Evolutionary conservation across 2,797 vertebrate species (phyloP).

Genomic region (Prunella strophiata): DNA sequence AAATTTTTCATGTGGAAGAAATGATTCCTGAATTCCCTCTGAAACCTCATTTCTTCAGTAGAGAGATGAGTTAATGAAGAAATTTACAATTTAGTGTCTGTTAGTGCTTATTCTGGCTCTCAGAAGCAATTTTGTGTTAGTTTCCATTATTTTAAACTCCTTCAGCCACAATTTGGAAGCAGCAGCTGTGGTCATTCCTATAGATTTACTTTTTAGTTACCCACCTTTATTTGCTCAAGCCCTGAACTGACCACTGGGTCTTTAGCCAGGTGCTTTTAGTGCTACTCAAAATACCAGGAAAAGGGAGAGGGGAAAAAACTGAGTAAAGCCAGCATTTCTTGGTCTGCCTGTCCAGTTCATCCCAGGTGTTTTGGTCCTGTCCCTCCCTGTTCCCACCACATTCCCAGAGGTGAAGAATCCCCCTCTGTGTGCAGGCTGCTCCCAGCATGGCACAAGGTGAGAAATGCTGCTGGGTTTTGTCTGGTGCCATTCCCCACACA

Average conservation of each 20-base stretch:
- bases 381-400: neutral
- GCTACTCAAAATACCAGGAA: neutral
- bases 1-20: slow-evolving; percentile 38
- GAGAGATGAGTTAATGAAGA: slow-evolving; percentile 28
- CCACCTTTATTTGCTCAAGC: neutral
- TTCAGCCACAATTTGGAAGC: neutral
- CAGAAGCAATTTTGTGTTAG: neutral
- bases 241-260: neutral
- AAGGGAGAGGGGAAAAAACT: neutral
- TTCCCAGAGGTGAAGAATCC: neutral
- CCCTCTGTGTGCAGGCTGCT: neutral
- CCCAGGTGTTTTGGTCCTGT: neutral
- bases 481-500: neutral
- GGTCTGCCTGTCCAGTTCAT: neutral
- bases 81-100: neutral
- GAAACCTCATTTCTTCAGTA: slow-evolving; percentile 4
- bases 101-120: neutral
- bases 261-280: neutral
- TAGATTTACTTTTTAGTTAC: neutral
- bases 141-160: slow-evolving; percentile 14
- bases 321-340: neutral
- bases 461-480: neutral
- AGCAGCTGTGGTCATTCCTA: neutral
- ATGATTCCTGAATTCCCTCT: slow-evolving; percentile 20
- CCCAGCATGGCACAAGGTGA: rapidly evolving